phyloP scores from a whole-genome alignment of 2,888 invertebrate species.

The Clostera curtula region DNA sequence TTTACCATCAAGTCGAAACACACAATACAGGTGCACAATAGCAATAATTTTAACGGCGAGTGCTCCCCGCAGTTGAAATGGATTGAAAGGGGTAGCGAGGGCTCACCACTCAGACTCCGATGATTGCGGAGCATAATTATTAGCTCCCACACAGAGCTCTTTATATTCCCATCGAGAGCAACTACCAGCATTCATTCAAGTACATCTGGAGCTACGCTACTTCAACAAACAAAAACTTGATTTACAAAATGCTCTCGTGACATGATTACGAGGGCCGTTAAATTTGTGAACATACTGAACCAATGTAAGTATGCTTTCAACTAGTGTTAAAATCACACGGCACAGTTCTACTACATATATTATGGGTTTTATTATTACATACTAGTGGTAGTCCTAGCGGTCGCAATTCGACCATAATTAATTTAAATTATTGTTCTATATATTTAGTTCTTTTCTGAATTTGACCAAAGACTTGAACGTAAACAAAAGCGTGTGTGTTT shows the following conservation, averaged over 20 bases:
- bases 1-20: too few species aligned
- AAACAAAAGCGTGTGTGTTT: too few species aligned
- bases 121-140: slow-evolving; percentile 9
- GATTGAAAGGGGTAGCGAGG: slow-evolving; percentile 9
- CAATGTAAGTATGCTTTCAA: slow-evolving; percentile 8
- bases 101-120: slow-evolving; percentile 1
- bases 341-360: too few species aligned
- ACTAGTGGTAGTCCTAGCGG: too few species aligned
- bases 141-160: slow-evolving; percentile 8
- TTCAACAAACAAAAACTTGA: slow-evolving; percentile 5
- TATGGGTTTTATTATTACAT: too few species aligned
- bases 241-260: slow-evolving; percentile 14
- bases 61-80: slow-evolving; percentile 5
- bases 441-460: too few species aligned
- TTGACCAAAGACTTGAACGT: too few species aligned
- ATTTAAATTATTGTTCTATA: too few species aligned
- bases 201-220: slow-evolving; percentile 2
- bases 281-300: slow-evolving; percentile 12
- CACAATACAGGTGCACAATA: too few species aligned
- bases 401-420: too few species aligned
- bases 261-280: slow-evolving; percentile 16
- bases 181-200: slow-evolving; percentile 7
- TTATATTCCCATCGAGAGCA: slow-evolving; percentile 5
- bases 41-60: too few species aligned
- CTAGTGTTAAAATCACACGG: too few species aligned